phyloP scores from a whole-genome alignment of 2,113 vertebrate species.

The Pipa parva region DNA sequence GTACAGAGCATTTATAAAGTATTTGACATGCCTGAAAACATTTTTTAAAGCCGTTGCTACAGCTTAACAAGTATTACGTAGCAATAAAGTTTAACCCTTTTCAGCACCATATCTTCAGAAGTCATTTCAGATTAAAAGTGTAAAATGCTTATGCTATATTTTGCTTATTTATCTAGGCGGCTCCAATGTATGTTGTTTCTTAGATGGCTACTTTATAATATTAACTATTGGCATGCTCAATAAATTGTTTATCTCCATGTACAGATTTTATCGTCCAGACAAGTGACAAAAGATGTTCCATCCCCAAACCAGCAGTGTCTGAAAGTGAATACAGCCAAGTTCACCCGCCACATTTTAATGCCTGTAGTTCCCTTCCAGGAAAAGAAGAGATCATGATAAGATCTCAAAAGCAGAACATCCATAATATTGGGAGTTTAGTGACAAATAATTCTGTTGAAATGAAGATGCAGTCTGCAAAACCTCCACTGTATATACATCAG shows the following conservation, averaged over 20 bases:
- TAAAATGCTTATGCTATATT: no score
- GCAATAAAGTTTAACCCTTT: no score
- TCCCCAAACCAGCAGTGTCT: slow-evolving; percentile 37
- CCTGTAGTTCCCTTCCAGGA: slow-evolving; percentile 33
- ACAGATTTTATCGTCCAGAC: slow-evolving; percentile 48
- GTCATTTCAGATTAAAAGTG: no score
- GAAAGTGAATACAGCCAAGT: slow-evolving; percentile 41
- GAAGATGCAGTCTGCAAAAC: slow-evolving; percentile 26
- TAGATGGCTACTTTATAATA: no score
- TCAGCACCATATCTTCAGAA: no score
- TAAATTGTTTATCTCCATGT: slow-evolving; percentile 41
- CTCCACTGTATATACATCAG: slow-evolving; percentile 27
- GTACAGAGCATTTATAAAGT: no score
- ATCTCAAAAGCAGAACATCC: slow-evolving; percentile 42
- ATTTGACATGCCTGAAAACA: no score
- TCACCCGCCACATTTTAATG: neutral
- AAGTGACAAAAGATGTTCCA: slow-evolving; percentile 46
- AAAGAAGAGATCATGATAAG: slow-evolving; percentile 43
- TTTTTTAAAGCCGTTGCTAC: no score
- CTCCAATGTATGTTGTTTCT: no score
- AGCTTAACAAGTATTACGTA: no score
- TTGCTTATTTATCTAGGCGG: no score
- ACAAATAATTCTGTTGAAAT: slow-evolving; percentile 30
- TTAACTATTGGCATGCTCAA: neutral
- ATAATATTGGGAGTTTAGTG: slow-evolving; percentile 40